Percentiles rank a stretch among this genome's conserved stretches.
phyloP scores from a whole-genome alignment of 2,113 vertebrate species.

The Syrrhaptes paradoxus region DNA sequence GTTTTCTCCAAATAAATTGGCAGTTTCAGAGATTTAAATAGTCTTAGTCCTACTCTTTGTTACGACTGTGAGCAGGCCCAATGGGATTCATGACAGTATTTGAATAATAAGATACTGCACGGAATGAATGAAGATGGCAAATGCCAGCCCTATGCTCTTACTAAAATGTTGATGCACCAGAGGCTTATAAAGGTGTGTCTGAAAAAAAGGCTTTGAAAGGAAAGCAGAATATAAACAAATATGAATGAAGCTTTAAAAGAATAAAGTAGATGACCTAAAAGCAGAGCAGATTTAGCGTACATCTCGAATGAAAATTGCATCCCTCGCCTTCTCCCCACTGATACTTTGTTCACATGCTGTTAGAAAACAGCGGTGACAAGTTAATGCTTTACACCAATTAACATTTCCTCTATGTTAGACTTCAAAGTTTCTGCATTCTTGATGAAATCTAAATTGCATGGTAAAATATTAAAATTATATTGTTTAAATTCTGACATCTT shows the following conservation, averaged over 20 bases:
- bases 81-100: background rate
- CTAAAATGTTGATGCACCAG: background rate
- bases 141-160: background rate
- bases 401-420: background rate
- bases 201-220: background rate
- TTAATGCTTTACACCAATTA: background rate
- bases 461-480: background rate
- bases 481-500: background rate
- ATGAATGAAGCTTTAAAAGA: background rate
- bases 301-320: background rate
- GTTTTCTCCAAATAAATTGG: background rate
- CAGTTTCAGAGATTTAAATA: background rate
- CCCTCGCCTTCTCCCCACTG: background rate
- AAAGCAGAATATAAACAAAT: background rate
- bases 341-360: background rate
- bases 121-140: background rate
- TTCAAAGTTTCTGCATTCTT: background rate
- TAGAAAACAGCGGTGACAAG: background rate
- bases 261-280: background rate
- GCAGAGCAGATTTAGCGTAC: background rate
- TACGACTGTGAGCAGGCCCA: background rate
- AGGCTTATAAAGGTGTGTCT: background rate
- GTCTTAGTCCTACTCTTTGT: background rate
- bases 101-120: background rate
- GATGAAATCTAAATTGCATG: background rate